These are phyloP conservation scores for Tapirus indicus DNA, from an alignment of 2,797 vertebrate genomes.

Conservation along the genomic window DNA sequence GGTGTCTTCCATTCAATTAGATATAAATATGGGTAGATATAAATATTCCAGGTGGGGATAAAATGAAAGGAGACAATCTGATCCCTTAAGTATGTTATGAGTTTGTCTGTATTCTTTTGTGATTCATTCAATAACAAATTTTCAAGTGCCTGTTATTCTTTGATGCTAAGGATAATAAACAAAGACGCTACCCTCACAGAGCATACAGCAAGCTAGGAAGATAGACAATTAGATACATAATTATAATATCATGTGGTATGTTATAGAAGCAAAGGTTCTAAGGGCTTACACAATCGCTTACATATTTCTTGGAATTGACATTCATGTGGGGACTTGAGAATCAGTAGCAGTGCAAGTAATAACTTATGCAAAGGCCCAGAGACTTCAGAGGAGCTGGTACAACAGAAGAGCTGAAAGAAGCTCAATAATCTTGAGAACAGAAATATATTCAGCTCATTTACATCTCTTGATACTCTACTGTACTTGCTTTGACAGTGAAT, in stretches of 20 bases:
- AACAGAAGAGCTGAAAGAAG: background rate
- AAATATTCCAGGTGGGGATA: background rate
- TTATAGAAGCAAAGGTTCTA: background rate
- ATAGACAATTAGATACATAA: background rate
- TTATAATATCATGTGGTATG: background rate
- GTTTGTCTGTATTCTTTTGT: constrained; percentile 2
- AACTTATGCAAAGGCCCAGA: background rate
- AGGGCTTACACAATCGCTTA: too few species aligned
- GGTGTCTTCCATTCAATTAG: background rate
- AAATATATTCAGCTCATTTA: background rate
- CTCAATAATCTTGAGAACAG: background rate
- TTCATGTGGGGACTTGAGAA: background rate
- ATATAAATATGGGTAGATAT: background rate
- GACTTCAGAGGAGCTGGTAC: background rate
- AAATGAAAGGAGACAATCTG: background rate
- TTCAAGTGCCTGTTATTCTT: background rate
- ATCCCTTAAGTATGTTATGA: background rate
- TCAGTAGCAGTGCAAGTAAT: background rate
- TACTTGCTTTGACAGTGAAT: background rate
- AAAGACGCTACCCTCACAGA: background rate
- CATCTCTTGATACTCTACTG: background rate
- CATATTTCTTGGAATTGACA: background rate
- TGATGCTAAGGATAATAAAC: background rate
- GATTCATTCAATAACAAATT: background rate
- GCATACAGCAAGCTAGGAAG: background rate